Percentiles rank a stretch among this genome's conserved stretches.
phyloP scores from a whole-genome alignment of 2,888 invertebrate species.

The Escarpia spicata region DNA sequence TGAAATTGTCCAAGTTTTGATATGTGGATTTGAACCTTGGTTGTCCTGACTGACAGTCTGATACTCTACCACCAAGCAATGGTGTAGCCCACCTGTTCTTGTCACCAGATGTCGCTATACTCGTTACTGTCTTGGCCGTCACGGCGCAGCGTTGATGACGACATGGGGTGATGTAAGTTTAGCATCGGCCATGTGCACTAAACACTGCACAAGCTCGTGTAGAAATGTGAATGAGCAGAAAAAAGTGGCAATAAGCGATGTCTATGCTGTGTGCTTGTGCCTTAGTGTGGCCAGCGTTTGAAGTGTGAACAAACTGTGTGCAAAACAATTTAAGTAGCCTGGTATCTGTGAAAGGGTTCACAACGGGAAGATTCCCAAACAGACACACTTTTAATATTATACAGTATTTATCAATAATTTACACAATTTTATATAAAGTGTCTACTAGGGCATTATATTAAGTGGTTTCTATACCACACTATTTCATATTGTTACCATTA shows the following conservation, averaged over 20 bases:
- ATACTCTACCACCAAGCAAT: no score
- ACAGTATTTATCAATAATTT: no score
- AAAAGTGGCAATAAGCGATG: neutral
- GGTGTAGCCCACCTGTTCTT: no score
- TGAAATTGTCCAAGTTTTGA: no score
- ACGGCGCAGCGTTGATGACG: neutral
- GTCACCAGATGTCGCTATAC: no score
- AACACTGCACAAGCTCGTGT: neutral
- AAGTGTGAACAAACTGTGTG: neutral
- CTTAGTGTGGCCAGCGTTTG: neutral
- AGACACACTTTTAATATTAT: no score
- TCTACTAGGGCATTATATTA: no score
- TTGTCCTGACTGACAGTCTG: no score
- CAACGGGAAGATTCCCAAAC: neutral
- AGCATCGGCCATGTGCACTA: neutral
- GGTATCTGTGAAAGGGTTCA: neutral
- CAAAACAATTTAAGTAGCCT: neutral
- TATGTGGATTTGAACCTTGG: no score
- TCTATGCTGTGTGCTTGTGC: neutral
- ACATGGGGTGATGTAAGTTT: neutral
- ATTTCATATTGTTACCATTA: neutral
- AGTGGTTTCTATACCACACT: no score
- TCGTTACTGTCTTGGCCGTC: neutral
- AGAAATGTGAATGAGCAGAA: neutral
- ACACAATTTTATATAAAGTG: no score